These are phyloP conservation scores for Scelioninae gen. 2 DNA, from an alignment of 2,888 invertebrate genomes.

Conservation along the genomic window DNA sequence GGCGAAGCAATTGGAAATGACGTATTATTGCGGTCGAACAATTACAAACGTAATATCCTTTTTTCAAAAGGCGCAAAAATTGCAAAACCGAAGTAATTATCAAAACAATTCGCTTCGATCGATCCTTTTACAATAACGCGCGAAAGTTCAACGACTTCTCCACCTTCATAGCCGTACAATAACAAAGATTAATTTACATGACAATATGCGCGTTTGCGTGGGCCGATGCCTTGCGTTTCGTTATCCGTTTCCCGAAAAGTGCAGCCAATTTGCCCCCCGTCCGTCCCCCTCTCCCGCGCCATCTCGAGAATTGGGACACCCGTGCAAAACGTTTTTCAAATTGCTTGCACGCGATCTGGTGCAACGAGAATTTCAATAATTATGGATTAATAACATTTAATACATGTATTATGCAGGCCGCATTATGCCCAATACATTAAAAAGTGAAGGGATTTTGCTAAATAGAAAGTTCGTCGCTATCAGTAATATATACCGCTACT, in stretches of 20 bases:
- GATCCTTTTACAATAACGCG: conserved; percentile 14
- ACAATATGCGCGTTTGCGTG: conserved; percentile 43
- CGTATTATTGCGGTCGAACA: no score
- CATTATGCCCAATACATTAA: conserved; percentile 52
- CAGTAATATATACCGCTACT: conserved; percentile 54
- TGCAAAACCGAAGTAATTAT: conserved; percentile 15
- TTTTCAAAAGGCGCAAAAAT: conserved; percentile 8
- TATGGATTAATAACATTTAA: conserved; percentile 55
- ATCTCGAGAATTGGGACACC: no score
- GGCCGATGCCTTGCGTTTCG: conserved; percentile 23
- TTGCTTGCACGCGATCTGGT: conserved; percentile 24
- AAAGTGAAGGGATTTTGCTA: conserved; percentile 60
- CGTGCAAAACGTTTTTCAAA: conserved; percentile 18
- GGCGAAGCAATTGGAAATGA: no score
- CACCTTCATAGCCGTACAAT: conserved; percentile 11
- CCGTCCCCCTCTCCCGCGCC: not conserved
- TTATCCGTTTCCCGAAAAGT: conserved; percentile 24
- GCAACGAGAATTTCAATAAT: conserved; percentile 53
- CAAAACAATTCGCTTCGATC: conserved; percentile 13
- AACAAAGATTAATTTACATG: conserved; percentile 54
- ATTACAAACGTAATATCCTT: conserved; percentile 6
- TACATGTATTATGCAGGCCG: conserved; percentile 43
- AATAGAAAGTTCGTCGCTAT: conserved; percentile 59
- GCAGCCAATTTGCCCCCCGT: not conserved
- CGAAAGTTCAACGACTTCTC: conserved; percentile 35